Conservation (phyloP, 2,797 vertebrate genomes). For the Neoniphon sammara region DNA sequence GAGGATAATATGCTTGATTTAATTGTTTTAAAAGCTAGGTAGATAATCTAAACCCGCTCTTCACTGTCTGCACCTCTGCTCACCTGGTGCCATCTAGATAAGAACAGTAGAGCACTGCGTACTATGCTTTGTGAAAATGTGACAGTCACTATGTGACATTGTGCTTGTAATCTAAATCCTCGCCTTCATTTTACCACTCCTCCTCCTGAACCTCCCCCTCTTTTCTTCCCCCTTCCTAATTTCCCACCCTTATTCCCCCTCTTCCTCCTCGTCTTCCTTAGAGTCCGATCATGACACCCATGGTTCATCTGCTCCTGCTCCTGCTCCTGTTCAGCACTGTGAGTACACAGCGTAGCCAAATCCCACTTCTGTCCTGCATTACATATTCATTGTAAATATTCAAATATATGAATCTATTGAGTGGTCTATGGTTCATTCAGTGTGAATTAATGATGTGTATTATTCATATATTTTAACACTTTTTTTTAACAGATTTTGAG, state of each 20-base stretch:
- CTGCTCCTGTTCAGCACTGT: slow-evolving; percentile 74
- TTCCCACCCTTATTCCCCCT: slow-evolving; percentile 7
- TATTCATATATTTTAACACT: slow-evolving; percentile 16
- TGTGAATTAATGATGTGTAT: slow-evolving; percentile 26
- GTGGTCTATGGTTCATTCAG: slow-evolving; percentile 7
- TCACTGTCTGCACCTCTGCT: not conserved
- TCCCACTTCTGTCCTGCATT: slow-evolving; percentile 40
- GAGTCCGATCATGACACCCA: slow-evolving; percentile 73
- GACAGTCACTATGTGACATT: not conserved
- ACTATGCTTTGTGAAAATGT: not conserved
- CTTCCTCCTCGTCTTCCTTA: slow-evolving; percentile 41
- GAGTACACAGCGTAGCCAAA: slow-evolving; percentile 68
- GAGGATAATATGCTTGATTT: not conserved
- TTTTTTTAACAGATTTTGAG: not conserved
- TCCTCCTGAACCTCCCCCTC: slow-evolving; percentile 24
- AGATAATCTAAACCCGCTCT: not conserved
- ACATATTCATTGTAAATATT: slow-evolving; percentile 52
- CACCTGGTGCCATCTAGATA: not conserved
- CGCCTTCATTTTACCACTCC: slow-evolving; percentile 34
- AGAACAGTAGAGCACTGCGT: not conserved
- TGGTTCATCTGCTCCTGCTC: slow-evolving; percentile 76
- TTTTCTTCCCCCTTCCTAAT: slow-evolving; percentile 33
- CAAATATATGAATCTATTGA: slow-evolving; percentile 37
- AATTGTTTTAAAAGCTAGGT: slow-evolving; percentile 8
- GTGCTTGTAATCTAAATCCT: slow-evolving; percentile 23